Evolutionary conservation across 2,113 vertebrate species (phyloP).

Genomic region (Diphyllodes magnificus): DNA sequence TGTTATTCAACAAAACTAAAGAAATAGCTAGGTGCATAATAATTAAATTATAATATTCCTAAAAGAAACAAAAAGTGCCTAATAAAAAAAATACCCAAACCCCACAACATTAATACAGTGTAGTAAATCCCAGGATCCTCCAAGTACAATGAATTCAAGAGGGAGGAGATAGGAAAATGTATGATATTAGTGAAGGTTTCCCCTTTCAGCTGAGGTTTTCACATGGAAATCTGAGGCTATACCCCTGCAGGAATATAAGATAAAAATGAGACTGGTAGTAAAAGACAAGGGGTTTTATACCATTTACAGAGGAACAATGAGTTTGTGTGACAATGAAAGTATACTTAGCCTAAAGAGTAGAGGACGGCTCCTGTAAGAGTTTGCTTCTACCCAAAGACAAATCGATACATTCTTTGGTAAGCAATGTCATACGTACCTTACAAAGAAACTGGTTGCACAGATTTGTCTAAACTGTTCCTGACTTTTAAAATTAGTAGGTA

Average conservation of each 20-base stretch:
- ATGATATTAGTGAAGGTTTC: neutral
- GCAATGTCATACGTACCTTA: neutral
- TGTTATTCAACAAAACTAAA: neutral
- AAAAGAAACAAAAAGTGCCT: neutral
- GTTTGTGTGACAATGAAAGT: neutral
- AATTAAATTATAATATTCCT: neutral
- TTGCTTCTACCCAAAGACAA: neutral
- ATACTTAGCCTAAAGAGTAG: neutral
- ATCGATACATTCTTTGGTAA: neutral
- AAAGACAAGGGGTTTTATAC: neutral
- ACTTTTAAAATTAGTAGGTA: neutral
- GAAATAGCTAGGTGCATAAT: neutral
- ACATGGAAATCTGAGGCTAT: neutral
- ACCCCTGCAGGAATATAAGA: neutral
- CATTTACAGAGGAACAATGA: neutral
- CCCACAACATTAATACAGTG: neutral
- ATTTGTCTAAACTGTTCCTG: neutral
- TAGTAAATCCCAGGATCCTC: neutral
- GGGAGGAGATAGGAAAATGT: neutral
- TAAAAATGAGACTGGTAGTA: neutral
- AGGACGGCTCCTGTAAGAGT: neutral
- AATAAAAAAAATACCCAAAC: neutral
- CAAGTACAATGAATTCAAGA: neutral
- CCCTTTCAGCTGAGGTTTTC: neutral
- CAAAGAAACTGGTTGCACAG: neutral